These are phyloP conservation scores for Zaprionus davidi DNA, from an alignment of 1,140 invertebrate species.

Conservation along the genomic window DNA sequence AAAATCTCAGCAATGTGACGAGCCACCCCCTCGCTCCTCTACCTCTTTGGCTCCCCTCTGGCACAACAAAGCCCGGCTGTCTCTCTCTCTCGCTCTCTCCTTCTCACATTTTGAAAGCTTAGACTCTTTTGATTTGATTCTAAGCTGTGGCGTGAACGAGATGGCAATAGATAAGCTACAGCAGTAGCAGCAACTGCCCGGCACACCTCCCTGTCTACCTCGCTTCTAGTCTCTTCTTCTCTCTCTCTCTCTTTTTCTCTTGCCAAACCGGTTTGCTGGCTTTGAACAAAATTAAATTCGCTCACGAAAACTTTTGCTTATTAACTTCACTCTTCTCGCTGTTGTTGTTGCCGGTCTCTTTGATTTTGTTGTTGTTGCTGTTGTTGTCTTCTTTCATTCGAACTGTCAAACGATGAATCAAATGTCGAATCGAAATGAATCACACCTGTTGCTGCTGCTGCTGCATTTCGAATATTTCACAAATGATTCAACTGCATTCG, in stretches of 20 bases:
- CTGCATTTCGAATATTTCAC: slow-evolving; percentile 9
- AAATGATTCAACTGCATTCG: slow-evolving; percentile 34
- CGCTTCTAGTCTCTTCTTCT: neutral
- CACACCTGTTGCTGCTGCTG: slow-evolving; percentile 39
- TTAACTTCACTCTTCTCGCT: slow-evolving; percentile 23
- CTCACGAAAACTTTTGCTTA: slow-evolving; percentile 63
- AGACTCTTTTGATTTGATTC: slow-evolving; percentile 71
- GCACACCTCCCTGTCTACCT: neutral
- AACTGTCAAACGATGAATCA: slow-evolving; percentile 40
- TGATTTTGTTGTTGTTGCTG: slow-evolving; percentile 14
- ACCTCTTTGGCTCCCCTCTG: neutral
- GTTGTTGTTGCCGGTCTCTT: slow-evolving; percentile 18
- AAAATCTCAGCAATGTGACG: slow-evolving; percentile 64
- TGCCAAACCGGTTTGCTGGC: slow-evolving; percentile 39
- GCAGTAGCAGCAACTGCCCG: neutral
- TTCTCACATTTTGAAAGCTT: slow-evolving; percentile 47
- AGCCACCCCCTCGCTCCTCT: no score
- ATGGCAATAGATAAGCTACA: slow-evolving; percentile 15
- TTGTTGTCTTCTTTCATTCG: slow-evolving; percentile 34
- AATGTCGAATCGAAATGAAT: slow-evolving; percentile 33
- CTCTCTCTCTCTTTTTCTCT: neutral
- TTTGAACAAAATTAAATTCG: slow-evolving; percentile 42
- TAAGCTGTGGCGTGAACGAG: slow-evolving; percentile 53
- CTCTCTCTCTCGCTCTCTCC: slow-evolving; percentile 2
- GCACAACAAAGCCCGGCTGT: neutral